Conservation (phyloP, 2,888 invertebrate genomes). For the Heliconius ismenius region DNA sequence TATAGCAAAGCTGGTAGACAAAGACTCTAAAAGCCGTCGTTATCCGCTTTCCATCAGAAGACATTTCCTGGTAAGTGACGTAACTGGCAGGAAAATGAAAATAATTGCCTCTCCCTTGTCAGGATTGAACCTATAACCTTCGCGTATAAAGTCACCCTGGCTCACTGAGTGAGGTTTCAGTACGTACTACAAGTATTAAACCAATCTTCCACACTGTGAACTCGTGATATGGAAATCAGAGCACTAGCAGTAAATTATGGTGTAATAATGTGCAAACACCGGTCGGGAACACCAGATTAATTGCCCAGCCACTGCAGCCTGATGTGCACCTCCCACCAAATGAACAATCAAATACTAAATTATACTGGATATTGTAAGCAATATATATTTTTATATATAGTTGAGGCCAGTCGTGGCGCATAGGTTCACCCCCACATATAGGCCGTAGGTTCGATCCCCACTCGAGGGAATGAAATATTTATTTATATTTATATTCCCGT, state of each 20-base stretch:
- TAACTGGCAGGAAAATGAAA: background rate
- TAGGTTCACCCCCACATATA: too few relatives aligned
- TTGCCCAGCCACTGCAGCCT: constrained; percentile 29
- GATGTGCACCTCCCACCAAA: constrained; percentile 28
- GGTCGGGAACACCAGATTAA: constrained; percentile 35
- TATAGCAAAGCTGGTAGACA: too few relatives aligned
- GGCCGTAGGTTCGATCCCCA: background rate
- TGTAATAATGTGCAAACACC: constrained; percentile 30
- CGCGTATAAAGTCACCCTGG: background rate
- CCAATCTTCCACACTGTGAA: constrained; percentile 20
- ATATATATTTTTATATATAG: background rate
- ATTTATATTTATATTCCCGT: background rate
- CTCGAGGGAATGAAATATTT: background rate
- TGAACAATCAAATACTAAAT: constrained; percentile 10
- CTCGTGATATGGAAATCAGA: constrained; percentile 28
- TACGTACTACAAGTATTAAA: constrained; percentile 3
- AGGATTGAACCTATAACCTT: background rate
- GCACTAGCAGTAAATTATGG: constrained; percentile 14
- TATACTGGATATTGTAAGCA: background rate
- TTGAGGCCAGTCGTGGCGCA: background rate
- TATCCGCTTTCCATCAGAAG: too few relatives aligned
- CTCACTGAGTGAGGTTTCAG: too few relatives aligned
- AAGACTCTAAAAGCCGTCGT: too few relatives aligned
- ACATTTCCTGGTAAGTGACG: background rate
- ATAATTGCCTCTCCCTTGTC: background rate